These are phyloP conservation scores for Philopedon plagiatum DNA, from an alignment of 2,888 invertebrate genomes.

Conservation along the genomic window DNA sequence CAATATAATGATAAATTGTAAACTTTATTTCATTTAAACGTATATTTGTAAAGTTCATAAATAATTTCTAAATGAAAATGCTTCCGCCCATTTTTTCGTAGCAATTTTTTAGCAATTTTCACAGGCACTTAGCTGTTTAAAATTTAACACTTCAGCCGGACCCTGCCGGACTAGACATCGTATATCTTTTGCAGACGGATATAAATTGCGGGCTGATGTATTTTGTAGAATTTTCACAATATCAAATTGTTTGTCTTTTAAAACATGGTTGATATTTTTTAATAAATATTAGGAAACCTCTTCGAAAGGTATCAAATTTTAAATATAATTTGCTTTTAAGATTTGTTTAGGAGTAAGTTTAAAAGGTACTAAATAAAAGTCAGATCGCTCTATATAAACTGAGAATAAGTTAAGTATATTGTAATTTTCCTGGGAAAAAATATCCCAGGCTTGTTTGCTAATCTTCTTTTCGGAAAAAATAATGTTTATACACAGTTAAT, in stretches of 20 bases:
- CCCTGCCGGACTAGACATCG: conserved; percentile 29
- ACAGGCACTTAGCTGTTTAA: conserved; percentile 36
- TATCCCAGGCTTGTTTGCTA: too few species aligned
- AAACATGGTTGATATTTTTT: conserved; percentile 6
- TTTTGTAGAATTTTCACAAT: conserved; percentile 25
- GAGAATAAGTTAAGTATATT: too few species aligned
- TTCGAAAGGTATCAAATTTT: neutral
- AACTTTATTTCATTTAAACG: neutral
- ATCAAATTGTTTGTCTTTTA: conserved; percentile 22
- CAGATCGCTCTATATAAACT: too few species aligned
- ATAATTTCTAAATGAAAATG: conserved; percentile 3
- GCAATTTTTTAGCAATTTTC: conserved; percentile 28
- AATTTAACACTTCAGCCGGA: conserved; percentile 32
- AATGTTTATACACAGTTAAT: too few species aligned
- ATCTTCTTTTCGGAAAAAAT: too few species aligned
- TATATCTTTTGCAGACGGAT: conserved; percentile 31
- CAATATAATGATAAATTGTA: neutral
- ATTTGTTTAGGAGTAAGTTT: too few species aligned
- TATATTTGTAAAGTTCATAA: neutral
- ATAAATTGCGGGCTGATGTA: conserved; percentile 31
- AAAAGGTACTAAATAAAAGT: too few species aligned
- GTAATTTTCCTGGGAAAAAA: too few species aligned
- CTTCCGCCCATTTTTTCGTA: conserved; percentile 5
- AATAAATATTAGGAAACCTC: neutral
- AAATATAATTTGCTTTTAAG: too few species aligned